Evolutionary conservation across 1,140 invertebrate genomes (phyloP), one percentile per base, ranked within the genome.

Genomic region (Macrosteles quadrilineatus): DNA sequence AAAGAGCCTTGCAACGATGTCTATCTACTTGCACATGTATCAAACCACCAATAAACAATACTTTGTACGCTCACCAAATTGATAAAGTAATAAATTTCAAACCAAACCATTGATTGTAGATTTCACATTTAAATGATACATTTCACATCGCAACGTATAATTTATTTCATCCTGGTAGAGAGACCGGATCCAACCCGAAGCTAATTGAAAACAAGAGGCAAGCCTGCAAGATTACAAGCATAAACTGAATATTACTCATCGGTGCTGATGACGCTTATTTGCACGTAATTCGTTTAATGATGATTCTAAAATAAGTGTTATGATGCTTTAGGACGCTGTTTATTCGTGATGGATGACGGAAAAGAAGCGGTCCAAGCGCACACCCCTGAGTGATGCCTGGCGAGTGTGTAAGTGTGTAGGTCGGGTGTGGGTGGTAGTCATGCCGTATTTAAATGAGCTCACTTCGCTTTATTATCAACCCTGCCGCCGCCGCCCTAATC

Each of bases 371-470:
- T 4, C 47, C 47, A 4, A 50, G 47, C 4, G n/a, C 47, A n/a
- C 3, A 19, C 47, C 47, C n/a, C n/a, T 21, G 47, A 21, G 47
- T 4, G 32, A 36, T 36, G 4, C 32, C 32, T 6, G 32, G 32
- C 14, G 32, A 14, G 55, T 11, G 55, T 25, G 25, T 23, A n/a
- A 14, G 55, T 9, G 55, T 30, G 55, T 59, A 25, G 55, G 55
- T 25, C 4, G 6, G 21, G 55, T 25, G 55, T 29, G 25, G 55
- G 21, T 30, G 55, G 55, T 29, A n/a, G 21, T 59, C 55, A 59
- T 30, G 27, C 23, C 27, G 27, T 29, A 59, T 59, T 59, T 59
- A 59, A 59, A 59, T 59, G 55, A 59, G 55, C 55, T 59, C 55
- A 50, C 47, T 19, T 50, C 47, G n/a, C 47, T 50, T 50, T 50